A percentile compares a stretch with the other conserved stretches of the same genome.
Evolutionary conservation across 2,797 vertebrate species (phyloP).

Genomic region (Xiphorhynchus erythropygius): DNA sequence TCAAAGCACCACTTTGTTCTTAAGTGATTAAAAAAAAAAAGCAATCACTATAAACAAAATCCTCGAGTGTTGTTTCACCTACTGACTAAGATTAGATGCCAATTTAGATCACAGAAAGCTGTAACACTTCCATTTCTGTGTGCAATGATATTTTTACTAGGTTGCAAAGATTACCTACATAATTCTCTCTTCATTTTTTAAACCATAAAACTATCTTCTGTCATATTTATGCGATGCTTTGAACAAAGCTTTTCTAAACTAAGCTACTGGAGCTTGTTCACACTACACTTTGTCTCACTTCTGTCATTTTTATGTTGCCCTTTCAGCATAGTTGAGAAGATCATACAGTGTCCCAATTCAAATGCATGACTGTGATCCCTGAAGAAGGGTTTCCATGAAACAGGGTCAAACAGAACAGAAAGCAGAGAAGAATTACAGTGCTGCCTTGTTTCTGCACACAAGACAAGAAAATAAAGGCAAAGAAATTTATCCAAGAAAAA

Average conservation of each 20-base stretch:
- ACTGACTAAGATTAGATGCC: constrained; percentile 51
- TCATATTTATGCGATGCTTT: constrained; percentile 35
- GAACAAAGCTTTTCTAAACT: constrained; percentile 33
- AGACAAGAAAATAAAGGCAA: not conserved
- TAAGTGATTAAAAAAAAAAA: constrained; percentile 49
- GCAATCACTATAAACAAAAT: constrained; percentile 39
- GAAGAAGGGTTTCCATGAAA: not conserved
- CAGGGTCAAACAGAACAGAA: not conserved
- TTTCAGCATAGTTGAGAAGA: not conserved
- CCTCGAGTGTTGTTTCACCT: constrained; percentile 19
- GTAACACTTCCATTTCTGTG: constrained; percentile 43
- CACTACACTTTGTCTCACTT: not conserved
- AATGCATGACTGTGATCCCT: not conserved
- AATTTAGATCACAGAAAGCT: constrained; percentile 58
- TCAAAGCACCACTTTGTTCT: constrained; percentile 46
- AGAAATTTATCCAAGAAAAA: not conserved
- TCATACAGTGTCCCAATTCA: not conserved
- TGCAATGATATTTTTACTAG: constrained; percentile 21
- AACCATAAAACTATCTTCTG: constrained; percentile 30
- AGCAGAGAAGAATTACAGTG: not conserved
- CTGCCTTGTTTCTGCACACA: not conserved
- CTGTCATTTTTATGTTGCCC: constrained; percentile 39
- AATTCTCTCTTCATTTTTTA: constrained; percentile 49
- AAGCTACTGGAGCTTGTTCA: not conserved
- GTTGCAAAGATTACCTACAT: constrained; percentile 52